A percentile compares a stretch with the other conserved stretches of the same genome.
These are phyloP conservation scores for Drosophila truncata DNA, from an alignment of 1,140 invertebrate genomes.

Conservation along the genomic window DNA sequence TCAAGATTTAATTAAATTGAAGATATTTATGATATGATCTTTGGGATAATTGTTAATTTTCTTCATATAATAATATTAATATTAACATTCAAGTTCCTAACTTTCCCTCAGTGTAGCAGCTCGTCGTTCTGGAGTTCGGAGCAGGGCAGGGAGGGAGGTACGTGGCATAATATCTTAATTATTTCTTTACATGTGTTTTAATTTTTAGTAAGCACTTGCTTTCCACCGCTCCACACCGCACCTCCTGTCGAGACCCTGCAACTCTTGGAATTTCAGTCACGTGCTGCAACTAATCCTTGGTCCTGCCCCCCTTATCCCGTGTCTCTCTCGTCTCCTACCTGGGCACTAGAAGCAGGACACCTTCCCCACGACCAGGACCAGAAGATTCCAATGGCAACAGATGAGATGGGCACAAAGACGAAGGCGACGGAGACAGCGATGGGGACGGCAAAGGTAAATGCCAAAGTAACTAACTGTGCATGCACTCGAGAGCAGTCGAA, in stretches of 20 bases:
- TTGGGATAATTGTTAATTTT: neutral
- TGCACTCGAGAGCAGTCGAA: slow-evolving; percentile 34
- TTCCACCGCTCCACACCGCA: neutral
- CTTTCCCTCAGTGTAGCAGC: slow-evolving; percentile 8
- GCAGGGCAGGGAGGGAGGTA: slow-evolving; percentile 13
- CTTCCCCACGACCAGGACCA: neutral
- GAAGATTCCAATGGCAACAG: slow-evolving; percentile 62
- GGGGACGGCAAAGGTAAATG: slow-evolving; percentile 65
- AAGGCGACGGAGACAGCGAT: slow-evolving; percentile 7
- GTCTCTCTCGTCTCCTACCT: neutral
- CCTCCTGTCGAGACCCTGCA: neutral
- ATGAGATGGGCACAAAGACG: slow-evolving; percentile 44
- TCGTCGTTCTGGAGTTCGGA: neutral
- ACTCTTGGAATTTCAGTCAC: slow-evolving; percentile 75
- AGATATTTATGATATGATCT: neutral
- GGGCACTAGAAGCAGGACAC: neutral
- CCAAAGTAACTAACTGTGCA: slow-evolving; percentile 71
- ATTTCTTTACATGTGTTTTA: slow-evolving; percentile 83
- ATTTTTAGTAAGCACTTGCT: slow-evolving; percentile 76
- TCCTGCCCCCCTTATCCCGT: neutral
- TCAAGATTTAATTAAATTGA: too few species aligned
- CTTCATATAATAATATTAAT: too few species aligned
- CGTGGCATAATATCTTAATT: slow-evolving; percentile 80
- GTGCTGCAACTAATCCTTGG: slow-evolving; percentile 76
- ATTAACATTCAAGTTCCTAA: rapidly evolving